phyloP scores from a whole-genome alignment of 2,888 invertebrate genomes.

The Agrypnus murinus region DNA sequence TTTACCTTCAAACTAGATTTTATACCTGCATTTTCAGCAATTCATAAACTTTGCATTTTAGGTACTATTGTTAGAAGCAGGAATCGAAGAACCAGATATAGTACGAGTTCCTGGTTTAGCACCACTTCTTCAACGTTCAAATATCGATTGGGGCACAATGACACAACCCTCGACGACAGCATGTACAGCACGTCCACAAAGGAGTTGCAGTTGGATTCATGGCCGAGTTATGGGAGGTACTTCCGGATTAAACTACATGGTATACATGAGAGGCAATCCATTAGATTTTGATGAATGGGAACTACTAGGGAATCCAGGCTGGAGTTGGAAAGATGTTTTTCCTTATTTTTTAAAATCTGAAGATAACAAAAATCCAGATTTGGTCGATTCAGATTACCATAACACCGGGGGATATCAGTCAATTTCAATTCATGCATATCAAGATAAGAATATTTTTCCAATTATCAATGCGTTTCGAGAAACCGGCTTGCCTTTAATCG shows the following conservation, averaged over 20 bases:
- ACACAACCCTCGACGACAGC: constrained; percentile 75
- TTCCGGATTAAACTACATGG: constrained; percentile 76
- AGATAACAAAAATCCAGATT: constrained; percentile 73
- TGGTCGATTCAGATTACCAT: constrained; percentile 73
- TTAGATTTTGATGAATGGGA: constrained; percentile 76
- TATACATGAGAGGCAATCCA: constrained; percentile 73
- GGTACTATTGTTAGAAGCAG: constrained; percentile 76
- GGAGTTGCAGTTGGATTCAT: constrained; percentile 74
- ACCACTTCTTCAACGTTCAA: constrained; percentile 72
- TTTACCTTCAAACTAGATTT: no score
- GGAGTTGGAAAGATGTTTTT: constrained; percentile 75
- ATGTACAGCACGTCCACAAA: constrained; percentile 73
- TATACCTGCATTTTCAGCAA: no score
- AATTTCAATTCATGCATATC: constrained; percentile 75
- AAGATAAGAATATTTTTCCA: constrained; percentile 73
- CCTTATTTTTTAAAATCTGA: constrained; percentile 79
- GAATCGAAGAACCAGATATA: constrained; percentile 75
- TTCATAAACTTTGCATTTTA: constrained; percentile 55
- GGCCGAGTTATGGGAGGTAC: constrained; percentile 77
- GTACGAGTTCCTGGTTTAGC: constrained; percentile 77
- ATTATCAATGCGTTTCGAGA: constrained; percentile 75
- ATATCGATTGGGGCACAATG: constrained; percentile 79
- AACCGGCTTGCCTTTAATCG: constrained; percentile 74
- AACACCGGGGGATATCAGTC: constrained; percentile 75
- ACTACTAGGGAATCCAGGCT: constrained; percentile 73